Evolutionary conservation across 1,140 invertebrate species (phyloP).

Genomic region (Ptiloglossa arizonensis): DNA sequence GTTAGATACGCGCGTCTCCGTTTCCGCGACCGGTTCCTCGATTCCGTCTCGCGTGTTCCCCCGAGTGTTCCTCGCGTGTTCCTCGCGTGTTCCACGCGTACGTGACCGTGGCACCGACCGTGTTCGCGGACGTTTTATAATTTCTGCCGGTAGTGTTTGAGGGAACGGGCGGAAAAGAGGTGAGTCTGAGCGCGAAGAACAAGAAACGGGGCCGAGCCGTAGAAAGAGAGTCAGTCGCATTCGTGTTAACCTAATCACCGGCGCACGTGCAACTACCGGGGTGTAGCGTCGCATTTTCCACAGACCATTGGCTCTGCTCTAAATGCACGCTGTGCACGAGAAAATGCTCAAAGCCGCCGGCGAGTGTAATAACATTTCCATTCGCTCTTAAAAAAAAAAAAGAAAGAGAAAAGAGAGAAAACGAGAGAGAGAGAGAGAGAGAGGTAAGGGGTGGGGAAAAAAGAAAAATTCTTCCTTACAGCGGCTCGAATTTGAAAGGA

Average conservation of each 20-base stretch:
- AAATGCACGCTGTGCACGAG: slow-evolving; percentile 46
- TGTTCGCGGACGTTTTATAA: neutral
- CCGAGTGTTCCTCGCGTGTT: too few species aligned
- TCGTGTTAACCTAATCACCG: slow-evolving; percentile 62
- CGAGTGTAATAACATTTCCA: slow-evolving; percentile 53
- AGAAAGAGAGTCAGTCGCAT: slow-evolving; percentile 46
- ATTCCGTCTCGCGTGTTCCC: neutral
- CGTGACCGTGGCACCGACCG: too few species aligned
- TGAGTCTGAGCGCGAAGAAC: neutral
- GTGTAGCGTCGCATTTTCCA: slow-evolving; percentile 57
- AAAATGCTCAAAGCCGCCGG: slow-evolving; percentile 48
- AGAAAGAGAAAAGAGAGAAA: too few species aligned
- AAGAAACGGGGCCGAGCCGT: slow-evolving; percentile 10
- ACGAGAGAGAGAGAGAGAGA: too few species aligned
- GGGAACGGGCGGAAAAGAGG: neutral
- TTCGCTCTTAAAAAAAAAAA: slow-evolving; percentile 32
- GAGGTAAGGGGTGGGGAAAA: too few species aligned
- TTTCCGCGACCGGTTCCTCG: too few species aligned
- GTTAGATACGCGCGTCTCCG: too few species aligned
- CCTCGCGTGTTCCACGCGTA: neutral
- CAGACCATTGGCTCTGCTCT: slow-evolving; percentile 51
- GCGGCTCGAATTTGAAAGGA: slow-evolving; percentile 24
- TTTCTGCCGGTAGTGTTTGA: neutral
- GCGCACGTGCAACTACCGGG: slow-evolving; percentile 50
- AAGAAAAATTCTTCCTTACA: neutral